A percentile compares a stretch with the other conserved stretches of the same genome.
These are phyloP conservation scores for Agapornis roseicollis DNA, from an alignment of 2,113 vertebrate genomes.

Conservation along the genomic window DNA sequence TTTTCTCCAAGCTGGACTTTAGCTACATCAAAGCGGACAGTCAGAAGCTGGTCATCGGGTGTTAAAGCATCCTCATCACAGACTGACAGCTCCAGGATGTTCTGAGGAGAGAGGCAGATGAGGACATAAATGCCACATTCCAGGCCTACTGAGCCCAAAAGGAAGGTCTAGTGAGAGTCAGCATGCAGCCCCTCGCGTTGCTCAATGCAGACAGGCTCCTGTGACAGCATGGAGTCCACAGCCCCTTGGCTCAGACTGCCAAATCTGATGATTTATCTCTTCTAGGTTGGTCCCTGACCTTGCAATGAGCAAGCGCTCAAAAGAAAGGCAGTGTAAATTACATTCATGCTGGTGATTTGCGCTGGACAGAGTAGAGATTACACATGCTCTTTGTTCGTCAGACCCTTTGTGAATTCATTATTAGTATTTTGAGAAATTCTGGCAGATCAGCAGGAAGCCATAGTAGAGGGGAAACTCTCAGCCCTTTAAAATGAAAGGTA, in stretches of 20 bases:
- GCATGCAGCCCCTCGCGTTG: fast-evolving
- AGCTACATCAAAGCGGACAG: slow-evolving; percentile 56
- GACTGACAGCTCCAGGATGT: slow-evolving; percentile 56
- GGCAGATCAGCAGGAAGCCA: background rate
- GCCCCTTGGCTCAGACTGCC: background rate
- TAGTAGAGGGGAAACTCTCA: background rate
- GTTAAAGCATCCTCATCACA: slow-evolving; percentile 53
- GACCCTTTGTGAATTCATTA: background rate
- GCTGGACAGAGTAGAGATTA: background rate
- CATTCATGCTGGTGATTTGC: background rate
- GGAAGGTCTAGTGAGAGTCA: background rate
- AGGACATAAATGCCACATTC: background rate
- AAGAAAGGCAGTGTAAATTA: background rate
- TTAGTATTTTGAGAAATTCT: background rate
- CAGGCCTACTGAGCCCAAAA: background rate
- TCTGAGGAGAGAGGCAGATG: slow-evolving; percentile 8
- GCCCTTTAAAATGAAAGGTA: background rate
- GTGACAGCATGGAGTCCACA: fast-evolving
- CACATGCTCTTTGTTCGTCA: background rate
- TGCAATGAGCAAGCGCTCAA: background rate
- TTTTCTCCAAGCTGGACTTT: slow-evolving; percentile 46
- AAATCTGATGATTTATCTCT: background rate
- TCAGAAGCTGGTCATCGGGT: slow-evolving; percentile 52
- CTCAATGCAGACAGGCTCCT: background rate
- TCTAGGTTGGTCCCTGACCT: background rate